Percentiles rank a stretch among this genome's conserved stretches.
phyloP scores from a whole-genome alignment of 2,113 vertebrate species.

The Lophochroa leadbeateri region DNA sequence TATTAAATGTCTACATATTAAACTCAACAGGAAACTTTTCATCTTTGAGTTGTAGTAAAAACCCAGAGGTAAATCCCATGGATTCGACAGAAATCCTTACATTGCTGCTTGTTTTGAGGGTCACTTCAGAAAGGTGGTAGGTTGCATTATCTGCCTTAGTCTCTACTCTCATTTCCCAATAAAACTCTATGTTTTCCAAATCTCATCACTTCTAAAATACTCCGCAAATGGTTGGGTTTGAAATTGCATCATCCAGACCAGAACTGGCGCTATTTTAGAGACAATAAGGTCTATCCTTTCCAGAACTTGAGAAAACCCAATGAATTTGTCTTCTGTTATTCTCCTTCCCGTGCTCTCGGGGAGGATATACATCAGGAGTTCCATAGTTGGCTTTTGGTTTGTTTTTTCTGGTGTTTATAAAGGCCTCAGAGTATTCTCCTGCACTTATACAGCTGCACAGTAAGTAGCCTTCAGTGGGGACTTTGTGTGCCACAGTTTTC shows the following conservation, averaged over 20 bases:
- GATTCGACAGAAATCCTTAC: not conserved
- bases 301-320: not conserved
- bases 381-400: not conserved
- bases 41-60: not conserved
- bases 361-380: not conserved
- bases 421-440: not conserved
- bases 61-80: not conserved
- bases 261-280: not conserved
- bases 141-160: not conserved
- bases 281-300: not conserved
- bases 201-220: not conserved
- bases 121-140: not conserved
- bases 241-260: not conserved
- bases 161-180: not conserved
- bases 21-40: not conserved
- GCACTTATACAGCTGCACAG: not conserved
- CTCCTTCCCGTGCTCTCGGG: rapidly evolving
- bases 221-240: not conserved
- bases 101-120: not conserved
- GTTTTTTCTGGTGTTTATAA: not conserved
- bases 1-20: not conserved
- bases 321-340: not conserved
- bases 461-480: not conserved
- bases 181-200: not conserved
- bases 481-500: not conserved